phyloP scores from a whole-genome alignment of 2,888 invertebrate species.

The Busseola fusca region DNA sequence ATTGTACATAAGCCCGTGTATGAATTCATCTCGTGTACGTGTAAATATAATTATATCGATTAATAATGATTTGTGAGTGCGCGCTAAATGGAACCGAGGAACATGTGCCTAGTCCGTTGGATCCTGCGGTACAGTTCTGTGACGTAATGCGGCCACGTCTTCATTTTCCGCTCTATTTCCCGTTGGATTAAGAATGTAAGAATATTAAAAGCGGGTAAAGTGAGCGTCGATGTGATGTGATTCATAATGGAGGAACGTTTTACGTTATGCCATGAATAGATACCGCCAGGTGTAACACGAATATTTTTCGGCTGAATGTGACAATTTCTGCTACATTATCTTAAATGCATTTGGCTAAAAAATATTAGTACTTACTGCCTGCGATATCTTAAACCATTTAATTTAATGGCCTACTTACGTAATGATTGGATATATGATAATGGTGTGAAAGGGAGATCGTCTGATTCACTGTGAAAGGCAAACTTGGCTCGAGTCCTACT shows the following conservation, averaged over 20 bases:
- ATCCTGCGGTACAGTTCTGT: conserved; percentile 65
- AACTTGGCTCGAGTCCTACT: conserved; percentile 45
- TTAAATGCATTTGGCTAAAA: conserved; percentile 29
- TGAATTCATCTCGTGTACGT: conserved; percentile 50
- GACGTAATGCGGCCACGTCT: conserved; percentile 63
- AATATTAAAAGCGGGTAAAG: conserved; percentile 59
- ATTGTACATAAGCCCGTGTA: conserved; percentile 66
- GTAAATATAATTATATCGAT: conserved; percentile 65
- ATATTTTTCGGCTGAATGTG: conserved; percentile 46
- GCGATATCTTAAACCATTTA: conserved; percentile 20
- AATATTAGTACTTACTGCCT: conserved; percentile 16
- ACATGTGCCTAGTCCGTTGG: conserved; percentile 65
- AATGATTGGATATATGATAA: conserved; percentile 38
- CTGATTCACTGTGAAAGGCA: conserved; percentile 43
- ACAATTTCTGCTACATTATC: conserved; percentile 17
- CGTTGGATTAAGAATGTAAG: conserved; percentile 64
- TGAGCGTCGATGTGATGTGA: conserved; percentile 55
- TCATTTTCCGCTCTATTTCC: conserved; percentile 68
- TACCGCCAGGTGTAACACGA: conserved; percentile 37
- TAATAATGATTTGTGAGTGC: conserved; percentile 55
- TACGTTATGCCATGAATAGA: conserved; percentile 38
- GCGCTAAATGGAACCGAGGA: conserved; percentile 63
- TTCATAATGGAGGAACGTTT: conserved; percentile 55
- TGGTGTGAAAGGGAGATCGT: conserved; percentile 44
- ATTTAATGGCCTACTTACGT: conserved; percentile 59